Base-by-base conservation (phyloP, 1,140 invertebrate genomes). In the Halyomorpha halys region DNA sequence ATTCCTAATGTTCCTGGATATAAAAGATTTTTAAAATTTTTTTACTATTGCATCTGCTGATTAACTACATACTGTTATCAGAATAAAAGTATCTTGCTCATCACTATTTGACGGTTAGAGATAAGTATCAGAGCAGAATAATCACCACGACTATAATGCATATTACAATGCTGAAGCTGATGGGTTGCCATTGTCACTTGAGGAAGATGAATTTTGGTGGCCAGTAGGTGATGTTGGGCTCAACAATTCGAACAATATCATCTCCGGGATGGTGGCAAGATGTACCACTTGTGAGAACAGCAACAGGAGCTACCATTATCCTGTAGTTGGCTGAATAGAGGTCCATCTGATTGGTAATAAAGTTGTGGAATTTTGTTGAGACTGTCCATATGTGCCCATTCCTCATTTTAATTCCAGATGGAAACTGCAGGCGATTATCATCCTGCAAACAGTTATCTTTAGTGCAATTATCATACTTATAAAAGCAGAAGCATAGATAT, bases 371-470 rank as follows among this genome's bases (percentile, higher is more conserved):
- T 23, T 66, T 45, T 14, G 61, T 59, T 4, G 67, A 61, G 23
- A 71, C 27, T 11, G 64, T 61, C 65, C 62, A 71, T 3, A 71
- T 16, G 23, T 63, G 49, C 27, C 62, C 67, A 51, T 68, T 64
- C 8, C 59, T 49, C 0, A 69, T 53, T 64, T 71, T 71, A n/a
- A 71, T 45, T 5, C 70, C 70, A 21, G 47, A 67, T 5, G 65
- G 66, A 47, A 71, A 71, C 59, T 71, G 70, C 18, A 71, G 65
- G 3, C 56, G 14, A 51, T 59, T 56, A 21, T 71, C 66, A 56
- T 68, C 66, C 70, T 71, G 64, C 54, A 70, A 67, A 59, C 9
- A 21, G 8, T 21, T 21, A 11, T 1, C 34, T 39, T 39, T 39
- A 39, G 34, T 39, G 34, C 6, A 39, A 13, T 39, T 39, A 39